A percentile compares a stretch with the other conserved stretches of the same genome.
Conservation (phyloP, 2,888 invertebrate genomes). For the Amphipyra tragopoginis region DNA sequence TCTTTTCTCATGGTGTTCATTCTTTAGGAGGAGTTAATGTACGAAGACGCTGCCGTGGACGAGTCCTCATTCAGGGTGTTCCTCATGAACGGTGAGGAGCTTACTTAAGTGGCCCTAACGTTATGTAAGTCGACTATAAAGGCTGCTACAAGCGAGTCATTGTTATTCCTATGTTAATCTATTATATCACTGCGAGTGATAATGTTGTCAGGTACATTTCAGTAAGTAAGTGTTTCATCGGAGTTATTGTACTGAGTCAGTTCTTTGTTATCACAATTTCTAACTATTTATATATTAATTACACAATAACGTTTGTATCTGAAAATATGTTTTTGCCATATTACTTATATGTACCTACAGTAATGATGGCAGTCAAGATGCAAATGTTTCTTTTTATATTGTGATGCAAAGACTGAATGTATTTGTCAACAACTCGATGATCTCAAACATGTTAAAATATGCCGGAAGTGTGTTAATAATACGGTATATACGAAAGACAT, state of each 20-base stretch:
- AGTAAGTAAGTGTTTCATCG: constrained; percentile 61
- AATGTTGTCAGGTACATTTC: constrained; percentile 59
- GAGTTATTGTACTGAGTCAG: constrained; percentile 61
- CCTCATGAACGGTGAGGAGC: constrained; percentile 81
- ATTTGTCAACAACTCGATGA: constrained; percentile 62
- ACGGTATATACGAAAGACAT: constrained; percentile 49
- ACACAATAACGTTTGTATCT: constrained; percentile 14
- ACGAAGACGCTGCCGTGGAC: constrained; percentile 81
- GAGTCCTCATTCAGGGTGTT: constrained; percentile 85
- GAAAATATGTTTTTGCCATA: neutral
- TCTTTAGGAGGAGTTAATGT: constrained; percentile 85
- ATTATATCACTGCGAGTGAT: constrained; percentile 64
- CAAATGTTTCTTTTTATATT: constrained; percentile 25
- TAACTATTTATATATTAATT: constrained; percentile 4
- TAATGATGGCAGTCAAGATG: constrained; percentile 8
- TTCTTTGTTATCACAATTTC: constrained; percentile 43
- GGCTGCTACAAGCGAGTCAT: constrained; percentile 50
- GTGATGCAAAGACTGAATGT: constrained; percentile 58
- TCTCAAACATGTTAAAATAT: constrained; percentile 51
- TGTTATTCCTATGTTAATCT: constrained; percentile 52
- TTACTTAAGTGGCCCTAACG: constrained; percentile 51
- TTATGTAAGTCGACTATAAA: constrained; percentile 13
- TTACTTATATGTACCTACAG: neutral
- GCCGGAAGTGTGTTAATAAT: constrained; percentile 25
- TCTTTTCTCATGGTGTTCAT: neutral